Base-by-base conservation (phyloP, 2,113 vertebrate species). In the Thunnus maccoyii region DNA sequence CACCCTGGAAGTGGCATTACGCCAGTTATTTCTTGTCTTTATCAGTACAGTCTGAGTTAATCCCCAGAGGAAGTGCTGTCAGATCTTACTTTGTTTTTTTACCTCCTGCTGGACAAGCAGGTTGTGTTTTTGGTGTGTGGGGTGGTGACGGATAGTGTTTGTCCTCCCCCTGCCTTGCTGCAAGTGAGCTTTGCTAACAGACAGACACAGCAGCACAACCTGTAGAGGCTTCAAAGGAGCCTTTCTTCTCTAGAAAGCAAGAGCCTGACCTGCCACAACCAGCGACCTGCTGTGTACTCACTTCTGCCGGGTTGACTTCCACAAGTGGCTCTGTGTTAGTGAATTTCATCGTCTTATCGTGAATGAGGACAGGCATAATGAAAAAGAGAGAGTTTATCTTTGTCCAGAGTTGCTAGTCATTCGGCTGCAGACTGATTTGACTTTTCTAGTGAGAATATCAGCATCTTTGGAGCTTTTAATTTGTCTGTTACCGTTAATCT, bases 151-250 rank as follows among this genome's bases (percentile, higher is more conserved):
- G 74, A 72, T 73, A 4, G 17, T 11, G 32, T 60, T 70, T 0
- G 3, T 73, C 51, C 36, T 60, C 57, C 56, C 17, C 20, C 51
- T 25, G 47, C 58, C 64, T 58, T 55, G 78, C 64, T 22, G 65
- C 82, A 88, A 86, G 67, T 82, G 82, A 86, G 76, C 68, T 1
- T 44, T 41, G 44, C 61, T 80, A 46, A 85, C 84, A 79, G 50
- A 67, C 63, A 52, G 60, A 18, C 52, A 48, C 54, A 60, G 64
- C 61, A 62, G 60, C 44, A 20, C 54, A 54, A 77, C 63, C 67
- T 79, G 72, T 22, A 25, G 6, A n/a, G 11, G 51, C 78, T 83
- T 91, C 84, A 88, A 88, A 91, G 64, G 57, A 69, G 30, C 47
- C 77, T 91, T 90, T 86, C 65, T 90, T 86, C 74, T 76, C 65